phyloP scores from a whole-genome alignment of 1,140 invertebrate genomes.

The Hyphantria cunea region DNA sequence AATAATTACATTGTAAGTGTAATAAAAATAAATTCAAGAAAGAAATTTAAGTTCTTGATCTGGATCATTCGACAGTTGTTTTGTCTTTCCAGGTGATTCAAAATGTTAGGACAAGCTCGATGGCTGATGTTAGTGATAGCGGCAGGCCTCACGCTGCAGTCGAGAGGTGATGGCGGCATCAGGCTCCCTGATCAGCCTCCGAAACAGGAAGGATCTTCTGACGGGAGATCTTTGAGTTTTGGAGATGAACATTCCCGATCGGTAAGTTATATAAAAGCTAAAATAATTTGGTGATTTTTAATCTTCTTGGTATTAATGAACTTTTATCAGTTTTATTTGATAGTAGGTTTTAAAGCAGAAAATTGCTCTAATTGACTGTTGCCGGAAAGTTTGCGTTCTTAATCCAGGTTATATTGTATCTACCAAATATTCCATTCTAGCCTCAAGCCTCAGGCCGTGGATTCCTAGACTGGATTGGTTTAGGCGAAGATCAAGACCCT shows the following conservation, averaged over 20 bases:
- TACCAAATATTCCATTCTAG: slow-evolving; percentile 40
- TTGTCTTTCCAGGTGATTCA: slow-evolving; percentile 38
- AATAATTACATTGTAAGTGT: too few species aligned
- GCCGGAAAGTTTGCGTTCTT: too few species aligned
- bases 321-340: too few species aligned
- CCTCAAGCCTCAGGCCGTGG: slow-evolving; percentile 83
- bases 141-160: slow-evolving; percentile 77
- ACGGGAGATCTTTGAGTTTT: slow-evolving; percentile 62
- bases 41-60: too few species aligned
- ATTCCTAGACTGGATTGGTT: slow-evolving; percentile 87
- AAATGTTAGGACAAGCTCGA: slow-evolving; percentile 54
- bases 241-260: slow-evolving; percentile 57
- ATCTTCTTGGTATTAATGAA: too few species aligned
- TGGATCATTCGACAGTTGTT: too few species aligned
- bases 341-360: too few species aligned
- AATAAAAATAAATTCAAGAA: too few species aligned
- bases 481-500: slow-evolving; percentile 88
- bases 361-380: too few species aligned
- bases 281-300: too few species aligned
- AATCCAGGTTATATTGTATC: too few species aligned
- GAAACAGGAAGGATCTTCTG: slow-evolving; percentile 48
- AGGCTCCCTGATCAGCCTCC: slow-evolving; percentile 82
- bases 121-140: slow-evolving; percentile 79
- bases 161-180: slow-evolving; percentile 80
- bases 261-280: slow-evolving; percentile 50